Evolutionary conservation across 2,113 vertebrate species (phyloP).

Genomic region (Rhodinocichla rosea): DNA sequence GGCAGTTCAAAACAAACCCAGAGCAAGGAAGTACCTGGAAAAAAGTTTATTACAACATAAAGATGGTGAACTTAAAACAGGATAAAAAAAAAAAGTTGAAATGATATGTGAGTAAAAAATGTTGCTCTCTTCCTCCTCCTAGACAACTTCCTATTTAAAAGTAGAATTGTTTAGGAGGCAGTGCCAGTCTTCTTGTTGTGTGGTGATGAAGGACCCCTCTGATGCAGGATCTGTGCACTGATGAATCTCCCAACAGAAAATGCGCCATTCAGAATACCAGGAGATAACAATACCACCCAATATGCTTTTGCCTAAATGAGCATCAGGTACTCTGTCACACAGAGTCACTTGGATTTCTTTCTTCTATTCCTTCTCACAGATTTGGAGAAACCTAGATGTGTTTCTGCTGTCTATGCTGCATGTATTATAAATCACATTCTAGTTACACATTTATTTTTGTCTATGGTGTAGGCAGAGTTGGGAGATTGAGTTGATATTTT

Average conservation of each 20-base stretch:
- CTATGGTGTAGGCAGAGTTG: background rate
- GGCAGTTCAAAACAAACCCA: background rate
- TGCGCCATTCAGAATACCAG: background rate
- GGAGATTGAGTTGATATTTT: background rate
- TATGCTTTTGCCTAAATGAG: background rate
- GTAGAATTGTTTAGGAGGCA: background rate
- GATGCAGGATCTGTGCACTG: background rate
- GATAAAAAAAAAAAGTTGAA: background rate
- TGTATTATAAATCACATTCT: background rate
- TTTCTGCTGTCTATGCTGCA: background rate
- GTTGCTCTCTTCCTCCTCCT: background rate
- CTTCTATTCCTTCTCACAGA: background rate
- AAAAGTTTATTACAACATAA: background rate
- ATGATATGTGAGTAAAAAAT: accelerated
- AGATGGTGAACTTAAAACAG: background rate
- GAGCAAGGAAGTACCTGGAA: background rate
- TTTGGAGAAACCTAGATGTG: background rate
- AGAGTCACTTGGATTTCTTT: background rate
- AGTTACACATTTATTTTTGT: constrained; percentile 31
- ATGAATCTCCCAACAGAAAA: background rate
- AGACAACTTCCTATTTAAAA: background rate
- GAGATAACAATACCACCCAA: background rate
- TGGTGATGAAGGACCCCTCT: background rate
- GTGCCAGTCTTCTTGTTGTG: background rate
- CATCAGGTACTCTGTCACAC: background rate